Base-by-base conservation (phyloP, 2,797 vertebrate species). In the Linurgus olivaceus region DNA sequence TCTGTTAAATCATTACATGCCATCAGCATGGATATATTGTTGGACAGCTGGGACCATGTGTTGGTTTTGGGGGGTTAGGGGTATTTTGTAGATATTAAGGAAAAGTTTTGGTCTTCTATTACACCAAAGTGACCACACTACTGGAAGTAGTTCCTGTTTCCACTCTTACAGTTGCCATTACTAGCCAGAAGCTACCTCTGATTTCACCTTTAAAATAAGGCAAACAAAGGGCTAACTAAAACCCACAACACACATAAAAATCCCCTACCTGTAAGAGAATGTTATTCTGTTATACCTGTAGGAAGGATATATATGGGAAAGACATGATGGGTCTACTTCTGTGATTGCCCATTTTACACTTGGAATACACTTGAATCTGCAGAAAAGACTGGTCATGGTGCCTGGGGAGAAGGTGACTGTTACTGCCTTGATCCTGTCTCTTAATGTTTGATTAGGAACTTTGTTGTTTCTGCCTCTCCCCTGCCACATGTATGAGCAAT, bases 191-290 rank as follows among this genome's bases (percentile, higher is more conserved):
- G 10, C 65, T n/a, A 55, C 7, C 54, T 82, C 33, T 52, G 15
- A 10, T 48, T 82, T 88, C 76, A 52, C 33, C 4, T 76, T 81
- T 35, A 8, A 37, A 45, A 54, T 42, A 42, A 14, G 14, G 33
- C 4, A 47, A 79, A n/a, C 5, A 35, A 62, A 58, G n/a, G 7
- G 5, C 58, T 58, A 26, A 37, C 33, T 51, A 65, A 65, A 44
- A 33, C 3, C 10, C 19, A 26, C 3, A 24, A 26, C 8, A 15
- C 5, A 9, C 26, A 42, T 8, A 38, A 65, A 42, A 4, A 0
- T 55, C 0, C 3, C 3, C 4, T 5, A 6, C 15, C 47, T 13
- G 4, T 20, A 37, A 42, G 0, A 54, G 5, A 16, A 29, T 20
- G 25, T 33, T 50, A 23, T 51, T 62, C 40, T 84, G 4, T 55